These are phyloP conservation scores for Atherinomorus stipes DNA, from an alignment of 2,113 vertebrate genomes.

Conservation along the genomic window DNA sequence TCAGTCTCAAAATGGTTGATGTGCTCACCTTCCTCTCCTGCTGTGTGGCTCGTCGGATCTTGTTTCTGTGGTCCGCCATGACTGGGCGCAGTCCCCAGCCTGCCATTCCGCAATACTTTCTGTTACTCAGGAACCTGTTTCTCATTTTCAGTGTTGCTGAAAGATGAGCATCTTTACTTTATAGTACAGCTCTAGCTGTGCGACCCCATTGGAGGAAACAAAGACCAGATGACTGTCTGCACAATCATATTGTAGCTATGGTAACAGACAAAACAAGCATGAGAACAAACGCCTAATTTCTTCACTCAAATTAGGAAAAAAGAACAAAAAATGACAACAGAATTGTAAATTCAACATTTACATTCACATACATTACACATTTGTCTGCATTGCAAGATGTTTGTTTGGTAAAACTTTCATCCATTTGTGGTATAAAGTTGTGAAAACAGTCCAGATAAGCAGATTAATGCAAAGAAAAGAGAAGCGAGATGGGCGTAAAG, in stretches of 20 bases:
- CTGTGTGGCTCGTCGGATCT: slow-evolving; percentile 77
- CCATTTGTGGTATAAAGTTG: slow-evolving; percentile 34
- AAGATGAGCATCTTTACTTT: slow-evolving; percentile 95
- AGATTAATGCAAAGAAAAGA: slow-evolving; percentile 33
- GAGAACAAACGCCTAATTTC: slow-evolving; percentile 89
- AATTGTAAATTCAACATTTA: slow-evolving; percentile 20
- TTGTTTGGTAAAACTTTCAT: slow-evolving; percentile 18
- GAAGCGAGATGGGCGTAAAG: slow-evolving; percentile 42
- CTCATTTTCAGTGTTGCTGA: slow-evolving; percentile 90
- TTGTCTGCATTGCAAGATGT: slow-evolving; percentile 10
- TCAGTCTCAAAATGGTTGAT: slow-evolving; percentile 84
- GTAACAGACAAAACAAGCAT: slow-evolving; percentile 94
- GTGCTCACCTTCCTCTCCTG: slow-evolving; percentile 92
- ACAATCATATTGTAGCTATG: slow-evolving; percentile 94
- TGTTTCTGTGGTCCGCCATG: slow-evolving; percentile 89
- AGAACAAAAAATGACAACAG: neutral
- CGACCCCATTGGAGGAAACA: slow-evolving; percentile 92
- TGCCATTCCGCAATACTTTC: slow-evolving; percentile 85
- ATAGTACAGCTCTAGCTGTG: slow-evolving; percentile 91
- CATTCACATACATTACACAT: neutral
- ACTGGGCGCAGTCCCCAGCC: slow-evolving; percentile 85
- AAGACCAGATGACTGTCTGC: slow-evolving; percentile 95
- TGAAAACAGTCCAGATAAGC: slow-evolving; percentile 33
- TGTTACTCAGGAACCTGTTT: slow-evolving; percentile 87
- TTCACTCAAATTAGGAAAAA: slow-evolving; percentile 76